Evolutionary conservation across 2,888 invertebrate species (phyloP), one percentile per base, ranked within the genome.

Genomic region (Drosophila tripunctata): DNA sequence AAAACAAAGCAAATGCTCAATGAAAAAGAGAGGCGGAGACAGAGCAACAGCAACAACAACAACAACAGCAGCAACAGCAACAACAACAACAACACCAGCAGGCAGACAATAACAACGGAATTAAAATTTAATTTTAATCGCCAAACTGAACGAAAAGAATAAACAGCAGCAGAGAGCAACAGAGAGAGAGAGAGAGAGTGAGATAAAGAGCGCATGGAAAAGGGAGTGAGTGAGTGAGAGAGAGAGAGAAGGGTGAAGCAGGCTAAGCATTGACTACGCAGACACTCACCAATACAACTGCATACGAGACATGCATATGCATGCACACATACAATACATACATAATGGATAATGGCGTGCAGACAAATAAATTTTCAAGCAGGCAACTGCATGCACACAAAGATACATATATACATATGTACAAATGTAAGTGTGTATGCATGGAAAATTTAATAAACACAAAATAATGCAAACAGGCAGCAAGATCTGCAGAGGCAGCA

Each of bases 41-140:
- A 64, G 55, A 51, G 84, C 62, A 62, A 63, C 67, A 67, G 19
- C 60, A 44, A 15, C 35, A 67, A 47, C 51, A 50, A 14, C 48
- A 50, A 17, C 17, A 57, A 33, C 35, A 44, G n/a, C 35, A 76
- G 58, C 62, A 67, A 47, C 51, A 50, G 12, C 56, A 50, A 10
- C 22, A 57, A 27, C 35, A 50, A 7, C 55, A 43, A 17, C 21
- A 52, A 38, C 30, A 40, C 14, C 69, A 60, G 33, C 57, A 62
- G 64, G 36, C 75, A 62, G 66, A 65, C 62, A 60, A 38, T 24
- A 76, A 65, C 64, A 67, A 52, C 51, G 63, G 79, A 87, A 87
- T 87, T 87, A 81, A 87, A 87, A 67, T 84, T 87, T 69, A 87
- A 81, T 81, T 81, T 81, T 81, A 81, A 81, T 87, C 82, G 75